These are phyloP conservation scores for Heliothis virescens DNA, from an alignment of 1,140 invertebrate species.

Conservation along the genomic window DNA sequence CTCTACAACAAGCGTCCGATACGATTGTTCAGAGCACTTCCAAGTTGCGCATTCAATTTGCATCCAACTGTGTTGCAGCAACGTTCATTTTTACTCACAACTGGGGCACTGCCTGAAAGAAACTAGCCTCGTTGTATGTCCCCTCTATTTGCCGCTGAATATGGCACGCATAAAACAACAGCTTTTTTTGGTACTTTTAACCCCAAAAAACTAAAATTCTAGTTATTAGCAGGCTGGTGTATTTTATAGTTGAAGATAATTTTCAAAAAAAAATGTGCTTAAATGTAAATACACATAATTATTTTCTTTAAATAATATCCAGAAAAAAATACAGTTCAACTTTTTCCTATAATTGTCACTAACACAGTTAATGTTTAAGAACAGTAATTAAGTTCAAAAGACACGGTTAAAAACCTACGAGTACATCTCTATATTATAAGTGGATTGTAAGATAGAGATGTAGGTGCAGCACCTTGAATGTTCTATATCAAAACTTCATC, in stretches of 20 bases:
- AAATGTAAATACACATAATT: no score
- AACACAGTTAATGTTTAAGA: no score
- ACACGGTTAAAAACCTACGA: background rate
- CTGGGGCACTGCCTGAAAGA: slow-evolving; percentile 58
- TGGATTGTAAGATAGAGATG: no score
- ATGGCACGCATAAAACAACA: background rate
- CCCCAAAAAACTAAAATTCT: no score
- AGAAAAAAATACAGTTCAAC: no score
- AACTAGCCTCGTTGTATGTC: slow-evolving; percentile 57
- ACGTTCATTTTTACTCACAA: slow-evolving; percentile 81
- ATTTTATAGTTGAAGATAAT: no score
- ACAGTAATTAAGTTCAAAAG: no score
- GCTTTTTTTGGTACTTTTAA: background rate
- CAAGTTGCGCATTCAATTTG: slow-evolving; percentile 77
- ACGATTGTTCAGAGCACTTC: slow-evolving; percentile 74
- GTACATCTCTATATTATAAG: background rate
- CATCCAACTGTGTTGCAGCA: slow-evolving; percentile 72
- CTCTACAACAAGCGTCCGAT: slow-evolving; percentile 64
- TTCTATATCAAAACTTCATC: background rate
- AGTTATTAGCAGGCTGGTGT: no score
- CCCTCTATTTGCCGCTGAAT: slow-evolving; percentile 16
- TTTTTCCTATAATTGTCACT: no score
- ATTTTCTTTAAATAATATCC: no score
- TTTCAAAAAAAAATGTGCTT: no score
- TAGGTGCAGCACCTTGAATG: background rate